Evolutionary conservation across 2,797 vertebrate genomes (phyloP).

Genomic region (Euphonia xanthogaster): DNA sequence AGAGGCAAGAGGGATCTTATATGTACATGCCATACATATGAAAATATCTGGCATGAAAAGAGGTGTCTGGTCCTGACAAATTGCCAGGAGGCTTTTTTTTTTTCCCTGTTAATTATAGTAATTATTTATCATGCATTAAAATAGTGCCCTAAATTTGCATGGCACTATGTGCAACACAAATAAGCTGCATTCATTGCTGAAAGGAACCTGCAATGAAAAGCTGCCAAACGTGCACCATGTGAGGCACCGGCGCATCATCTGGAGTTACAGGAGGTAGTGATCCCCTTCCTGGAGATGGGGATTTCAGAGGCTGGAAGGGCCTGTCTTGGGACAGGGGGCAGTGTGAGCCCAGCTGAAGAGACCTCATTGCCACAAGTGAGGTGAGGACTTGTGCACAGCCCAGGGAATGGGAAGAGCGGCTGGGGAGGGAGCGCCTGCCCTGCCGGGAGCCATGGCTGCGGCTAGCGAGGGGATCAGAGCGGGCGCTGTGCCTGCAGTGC

Average conservation of each 20-base stretch:
- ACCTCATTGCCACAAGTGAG: background rate
- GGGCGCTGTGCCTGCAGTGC: rapidly evolving
- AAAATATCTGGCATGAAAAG: conserved; percentile 62
- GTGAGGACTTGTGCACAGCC: background rate
- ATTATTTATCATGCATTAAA: conserved; percentile 61
- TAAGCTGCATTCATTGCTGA: conserved; percentile 1
- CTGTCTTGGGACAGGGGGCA: conserved; percentile 40
- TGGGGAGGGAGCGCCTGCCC: background rate
- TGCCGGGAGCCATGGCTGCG: background rate
- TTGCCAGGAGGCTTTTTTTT: conserved; percentile 39
- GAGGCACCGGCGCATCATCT: background rate
- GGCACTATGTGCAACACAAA: conserved; percentile 20
- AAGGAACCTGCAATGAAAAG: background rate
- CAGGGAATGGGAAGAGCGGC: background rate
- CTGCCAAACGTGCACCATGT: background rate
- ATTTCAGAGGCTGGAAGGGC: background rate
- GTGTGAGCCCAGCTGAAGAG: background rate
- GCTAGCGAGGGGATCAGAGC: background rate
- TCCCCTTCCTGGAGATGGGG: background rate
- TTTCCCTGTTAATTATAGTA: conserved; percentile 51
- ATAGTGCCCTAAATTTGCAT: conserved; percentile 53
- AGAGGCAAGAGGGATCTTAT: conserved; percentile 29
- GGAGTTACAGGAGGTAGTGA: background rate
- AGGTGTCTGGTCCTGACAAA: conserved; percentile 57
- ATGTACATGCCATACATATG: conserved; percentile 57